Percentiles rank a stretch among this genome's conserved stretches.
Evolutionary conservation across 53 echinoderm and acorn worm genomes (phyloP).

Genomic region (Hippasteria phrygiana): DNA sequence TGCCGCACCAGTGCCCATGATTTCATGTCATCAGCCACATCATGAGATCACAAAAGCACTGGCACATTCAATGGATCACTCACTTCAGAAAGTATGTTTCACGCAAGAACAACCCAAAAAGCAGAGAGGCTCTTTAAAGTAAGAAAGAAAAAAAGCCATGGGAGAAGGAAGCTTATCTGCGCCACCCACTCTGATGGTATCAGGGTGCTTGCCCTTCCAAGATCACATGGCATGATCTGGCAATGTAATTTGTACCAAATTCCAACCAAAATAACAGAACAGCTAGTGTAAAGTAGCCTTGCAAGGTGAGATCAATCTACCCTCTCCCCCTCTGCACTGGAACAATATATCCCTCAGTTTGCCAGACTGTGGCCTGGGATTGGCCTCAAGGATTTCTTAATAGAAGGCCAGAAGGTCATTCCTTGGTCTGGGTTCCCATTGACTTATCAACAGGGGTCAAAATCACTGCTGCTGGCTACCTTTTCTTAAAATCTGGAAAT

Average conservation of each 20-base stretch:
- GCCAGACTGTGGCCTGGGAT: constrained; percentile 25
- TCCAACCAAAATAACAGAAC: constrained; percentile 56
- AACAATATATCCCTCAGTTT: constrained; percentile 65
- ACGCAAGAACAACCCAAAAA: background rate
- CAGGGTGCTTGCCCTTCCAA: constrained; percentile 42
- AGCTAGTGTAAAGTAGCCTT: constrained; percentile 47
- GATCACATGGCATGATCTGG: constrained; percentile 42
- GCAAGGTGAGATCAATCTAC: background rate
- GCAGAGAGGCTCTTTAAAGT: background rate
- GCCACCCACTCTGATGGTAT: constrained; percentile 62
- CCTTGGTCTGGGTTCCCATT: constrained; percentile 1
- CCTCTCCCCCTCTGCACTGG: background rate
- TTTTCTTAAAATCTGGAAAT: background rate
- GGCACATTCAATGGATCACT: no score
- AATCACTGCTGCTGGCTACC: background rate
- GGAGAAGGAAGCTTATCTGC: constrained; percentile 24
- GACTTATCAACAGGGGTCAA: constrained; percentile 28
- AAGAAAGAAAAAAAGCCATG: background rate
- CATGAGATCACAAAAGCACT: background rate
- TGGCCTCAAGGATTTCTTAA: constrained; percentile 53
- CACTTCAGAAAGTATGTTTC: no score
- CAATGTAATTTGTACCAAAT: constrained; percentile 69
- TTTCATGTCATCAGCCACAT: background rate
- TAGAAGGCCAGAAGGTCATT: constrained; percentile 56
- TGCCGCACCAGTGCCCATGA: background rate